Evolutionary conservation across 2,113 vertebrate species (phyloP).

Genomic region (Stegastes partitus): DNA sequence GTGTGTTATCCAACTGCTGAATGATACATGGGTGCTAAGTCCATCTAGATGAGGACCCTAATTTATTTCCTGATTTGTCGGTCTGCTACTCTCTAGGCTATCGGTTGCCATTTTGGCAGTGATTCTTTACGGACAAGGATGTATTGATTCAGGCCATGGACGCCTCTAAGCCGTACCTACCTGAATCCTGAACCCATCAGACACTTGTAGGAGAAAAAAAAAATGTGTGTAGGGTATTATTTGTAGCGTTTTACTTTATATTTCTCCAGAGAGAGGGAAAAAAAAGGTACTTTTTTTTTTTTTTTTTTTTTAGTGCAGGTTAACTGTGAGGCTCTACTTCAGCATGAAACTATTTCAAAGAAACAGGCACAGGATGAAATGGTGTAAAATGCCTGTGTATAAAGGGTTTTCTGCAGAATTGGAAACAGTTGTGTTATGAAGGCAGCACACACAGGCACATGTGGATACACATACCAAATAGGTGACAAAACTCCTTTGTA

Average conservation of each 20-base stretch:
- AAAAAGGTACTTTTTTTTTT: no score
- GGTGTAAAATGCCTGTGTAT: no score
- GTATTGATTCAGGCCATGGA: conserved; percentile 34
- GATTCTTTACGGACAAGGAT: conserved; percentile 23
- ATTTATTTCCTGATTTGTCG: conserved; percentile 50
- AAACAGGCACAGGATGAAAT: neutral
- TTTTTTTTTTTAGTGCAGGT: no score
- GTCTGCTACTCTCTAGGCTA: conserved; percentile 24
- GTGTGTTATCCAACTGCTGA: conserved; percentile 34
- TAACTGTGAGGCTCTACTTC: neutral
- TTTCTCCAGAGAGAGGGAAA: neutral
- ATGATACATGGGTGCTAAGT: conserved; percentile 37
- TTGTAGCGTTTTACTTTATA: neutral
- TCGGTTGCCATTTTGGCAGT: conserved; percentile 43
- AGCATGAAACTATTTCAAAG: neutral
- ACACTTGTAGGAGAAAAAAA: neutral
- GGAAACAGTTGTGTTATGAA: neutral
- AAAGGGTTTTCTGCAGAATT: neutral
- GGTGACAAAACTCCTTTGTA: neutral
- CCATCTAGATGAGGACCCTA: conserved; percentile 35
- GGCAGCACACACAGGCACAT: neutral
- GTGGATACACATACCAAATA: neutral
- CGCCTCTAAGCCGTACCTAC: conserved; percentile 6
- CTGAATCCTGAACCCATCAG: conserved; percentile 27
- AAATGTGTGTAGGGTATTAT: neutral